Conservation (phyloP, 1,140 invertebrate genomes). For the Drosophila kurseongensis region DNA sequence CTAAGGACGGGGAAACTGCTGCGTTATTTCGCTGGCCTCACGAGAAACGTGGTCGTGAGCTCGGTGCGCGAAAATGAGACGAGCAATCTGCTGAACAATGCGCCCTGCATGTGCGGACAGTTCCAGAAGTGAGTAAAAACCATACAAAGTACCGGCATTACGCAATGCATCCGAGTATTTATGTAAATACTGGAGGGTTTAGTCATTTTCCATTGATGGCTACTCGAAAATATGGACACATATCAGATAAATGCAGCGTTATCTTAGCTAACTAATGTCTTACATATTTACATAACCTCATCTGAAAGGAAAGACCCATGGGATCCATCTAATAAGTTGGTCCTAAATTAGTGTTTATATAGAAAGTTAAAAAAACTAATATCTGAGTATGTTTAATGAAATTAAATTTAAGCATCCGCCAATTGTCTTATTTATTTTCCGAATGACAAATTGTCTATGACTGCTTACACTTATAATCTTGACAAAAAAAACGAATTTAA, state of each 20-base stretch:
- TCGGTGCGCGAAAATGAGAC: conserved; percentile 86
- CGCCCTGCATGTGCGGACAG: conserved; percentile 85
- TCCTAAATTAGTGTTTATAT: background rate
- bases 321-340: background rate
- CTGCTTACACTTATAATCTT: too few relatives aligned
- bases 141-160: conserved; percentile 56
- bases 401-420: background rate
- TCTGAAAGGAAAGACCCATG: background rate
- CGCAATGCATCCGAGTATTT: conserved; percentile 50
- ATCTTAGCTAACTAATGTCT: background rate
- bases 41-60: conserved; percentile 88
- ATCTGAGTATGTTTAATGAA: too few relatives aligned
- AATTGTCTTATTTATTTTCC: background rate
- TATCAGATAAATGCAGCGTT: background rate
- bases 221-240: too few relatives aligned
- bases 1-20: conserved; percentile 89
- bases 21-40: conserved; percentile 88
- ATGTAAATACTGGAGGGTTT: conserved; percentile 10
- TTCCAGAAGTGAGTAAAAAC: conserved; percentile 84
- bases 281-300: conserved; percentile 59
- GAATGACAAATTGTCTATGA: too few relatives aligned
- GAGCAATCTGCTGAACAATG: conserved; percentile 84
- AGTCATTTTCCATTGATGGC: background rate
- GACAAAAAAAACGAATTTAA: too few relatives aligned
- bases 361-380: background rate